Base-by-base conservation (phyloP, 2,113 vertebrate genomes). In the Gymnocephalus cernua region DNA sequence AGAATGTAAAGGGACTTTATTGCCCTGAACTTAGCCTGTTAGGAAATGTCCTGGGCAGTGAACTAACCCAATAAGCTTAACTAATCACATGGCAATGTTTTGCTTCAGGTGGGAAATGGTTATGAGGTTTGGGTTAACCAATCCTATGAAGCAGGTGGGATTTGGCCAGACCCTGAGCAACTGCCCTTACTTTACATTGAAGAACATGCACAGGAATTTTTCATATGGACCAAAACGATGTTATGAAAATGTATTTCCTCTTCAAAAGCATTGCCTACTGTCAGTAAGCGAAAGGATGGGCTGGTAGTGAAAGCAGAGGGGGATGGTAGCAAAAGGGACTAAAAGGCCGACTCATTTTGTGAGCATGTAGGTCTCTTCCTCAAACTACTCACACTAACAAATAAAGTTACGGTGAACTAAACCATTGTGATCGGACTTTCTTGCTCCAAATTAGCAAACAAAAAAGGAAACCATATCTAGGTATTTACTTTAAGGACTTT, bases 331-430 rank as follows among this genome's bases (percentile, higher is more conserved):
- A 32, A 63, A 59, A 29, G 19, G 21, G 53, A 63, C 18, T 50
- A 3, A 38, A 38, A 38, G 27, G 62, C 44, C 71, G 73, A 85
- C 50, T 87, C 79, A 88, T 74, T 80, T 85, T 79, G 45, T 77
- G 41, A 81, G 67, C 70, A 79, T 67, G 83, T 78, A 80, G 64
- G 65, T 83, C 56, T 85, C 79, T 82, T 78, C 69, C 74, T 70
- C 61, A 68, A 79, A 81, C 84, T 70, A 73, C 78, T 86, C 83
- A 76, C 74, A 56, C 57, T 56, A 80, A 84, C 77, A 83, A 79
- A 80, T 84, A 50, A 69, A 72, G 79, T 70, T 81, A 41, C 68
- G 48, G 27, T 48, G 51, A 84, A 38, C 32, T 77, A 83, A 85
- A 83, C 69, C 74, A 71, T 67, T 59, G 48, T 71, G 53, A 79